Evolutionary conservation across 2,888 invertebrate species (phyloP), one percentile per base, ranked within the genome.

Genomic region (Agonopterix alstromeriana): DNA sequence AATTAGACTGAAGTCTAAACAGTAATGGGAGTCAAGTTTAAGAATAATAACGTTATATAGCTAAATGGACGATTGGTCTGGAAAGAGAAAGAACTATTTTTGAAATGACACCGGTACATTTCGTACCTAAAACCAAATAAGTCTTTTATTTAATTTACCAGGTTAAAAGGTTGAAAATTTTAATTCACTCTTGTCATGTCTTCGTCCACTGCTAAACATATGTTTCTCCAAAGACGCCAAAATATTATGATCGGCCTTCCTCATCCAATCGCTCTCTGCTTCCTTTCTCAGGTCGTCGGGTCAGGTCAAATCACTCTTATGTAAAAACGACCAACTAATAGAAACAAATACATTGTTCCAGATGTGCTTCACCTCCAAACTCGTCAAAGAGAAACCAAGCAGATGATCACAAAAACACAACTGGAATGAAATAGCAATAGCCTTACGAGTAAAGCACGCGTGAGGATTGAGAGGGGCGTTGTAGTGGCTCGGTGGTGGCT

Each of bases 401-500:
- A 67, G 64, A 67, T 60, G 47, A 43, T 48, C 17, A 41, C 40
- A 46, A 47, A 48, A 50, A 48, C 48, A 50, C 47, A 36, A 55
- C 62, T 63, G 63, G 56, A n/a, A 60, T 55, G 58, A 54, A 65
- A 56, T 51, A 48, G 50, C 47, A 40, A 48, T 50, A 56, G 53
- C 11, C 36, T 45, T 51, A 51, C 54, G 55, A 54, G 61, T 62
- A 65, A 56, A 51, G 55, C 59, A 64, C 50, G 54, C 48, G 53
- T 36, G 56, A 46, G 48, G 41, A 51, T 63, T 58, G 14, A 61
- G 57, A 47, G 75, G 69, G 77, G 74, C 70, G 59, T 65, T 73
- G 84, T 68, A 63, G 83, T 86, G 86, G 87, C 82, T 79, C 67
- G 70, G 61, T 77, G 73, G 74, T 73, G 72, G 69, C 67, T 77